Conservation (phyloP, 2,113 vertebrate species). For the Promerops cafer region DNA sequence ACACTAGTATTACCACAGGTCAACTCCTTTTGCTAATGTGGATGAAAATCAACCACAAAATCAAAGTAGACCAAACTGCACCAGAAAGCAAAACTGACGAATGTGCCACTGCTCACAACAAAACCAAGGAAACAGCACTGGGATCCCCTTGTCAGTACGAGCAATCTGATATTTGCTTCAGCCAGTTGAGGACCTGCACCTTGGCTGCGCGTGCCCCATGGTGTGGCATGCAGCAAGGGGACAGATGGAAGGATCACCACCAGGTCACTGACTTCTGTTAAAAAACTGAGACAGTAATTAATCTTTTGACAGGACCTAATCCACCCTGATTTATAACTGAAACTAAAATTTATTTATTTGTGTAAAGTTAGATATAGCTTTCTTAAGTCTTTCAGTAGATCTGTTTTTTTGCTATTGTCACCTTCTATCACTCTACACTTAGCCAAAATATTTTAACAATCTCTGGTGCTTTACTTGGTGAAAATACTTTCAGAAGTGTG, state of each 20-base stretch:
- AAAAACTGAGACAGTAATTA: neutral
- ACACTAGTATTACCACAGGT: neutral
- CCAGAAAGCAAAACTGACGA: neutral
- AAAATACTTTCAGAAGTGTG: neutral
- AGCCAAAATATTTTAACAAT: neutral
- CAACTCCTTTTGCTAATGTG: neutral
- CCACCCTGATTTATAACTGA: neutral
- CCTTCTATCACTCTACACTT: neutral
- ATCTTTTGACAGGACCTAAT: neutral
- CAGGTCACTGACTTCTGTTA: neutral
- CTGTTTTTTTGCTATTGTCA: neutral
- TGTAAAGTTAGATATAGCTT: neutral
- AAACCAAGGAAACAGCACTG: neutral
- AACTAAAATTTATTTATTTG: neutral
- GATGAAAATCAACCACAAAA: neutral
- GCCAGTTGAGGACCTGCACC: neutral
- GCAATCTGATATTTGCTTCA: neutral
- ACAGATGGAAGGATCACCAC: neutral
- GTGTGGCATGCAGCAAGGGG: neutral
- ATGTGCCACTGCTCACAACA: neutral
- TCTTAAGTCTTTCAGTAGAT: neutral
- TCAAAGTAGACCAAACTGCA: neutral
- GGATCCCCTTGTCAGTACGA: neutral
- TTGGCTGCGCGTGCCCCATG: fast-evolving
- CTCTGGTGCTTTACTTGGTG: neutral